Base-by-base conservation (phyloP, 2,113 vertebrate species). In the Limnothrissa miodon region DNA sequence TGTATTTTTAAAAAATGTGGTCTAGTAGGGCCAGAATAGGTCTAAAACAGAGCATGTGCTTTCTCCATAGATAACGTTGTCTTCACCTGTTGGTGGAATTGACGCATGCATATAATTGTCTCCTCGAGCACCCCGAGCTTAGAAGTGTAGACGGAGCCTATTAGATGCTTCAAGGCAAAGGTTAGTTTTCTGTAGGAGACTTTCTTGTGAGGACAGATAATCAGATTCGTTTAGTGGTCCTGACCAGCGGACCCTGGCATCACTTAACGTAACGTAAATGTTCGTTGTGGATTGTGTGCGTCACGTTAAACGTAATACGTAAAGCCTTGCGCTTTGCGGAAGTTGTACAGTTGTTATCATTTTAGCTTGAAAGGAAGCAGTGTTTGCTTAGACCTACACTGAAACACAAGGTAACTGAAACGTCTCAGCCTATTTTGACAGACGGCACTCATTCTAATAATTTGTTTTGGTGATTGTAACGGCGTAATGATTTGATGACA, bases 321-420 rank as follows among this genome's bases (percentile, higher is more conserved):
- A 74, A 74, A 15, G 11, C 66, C 15, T 29, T 36, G 59, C 59
- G 59, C 29, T 62, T 29, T 33, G 25, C 66, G 66, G 66, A 74
- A 74, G 66, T 74, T 36, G 29, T 5, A 74, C 66, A 74, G 66
- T 74, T 74, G 66, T 74, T 74, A 74, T 74, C 66, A 36, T 74
- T 74, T 74, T 74, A 74, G 66, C 66, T 17, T 33, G 62, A 33
- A 10, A 74, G 66, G 29, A 74, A 74, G 66, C 66, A 17, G 66
- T 33, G 25, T 74, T 74, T 44, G n/a, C 46, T 15, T 9, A 23
- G 45, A 48, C 19, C 53, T 42, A 10, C 36, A n/a, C 44, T 51
- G 46, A 51, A 39, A n/a, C 13, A 25, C n/a, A 70, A 46, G 19
- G 87, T 87, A 81, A 82, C n/a, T 87, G 46, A 39, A 11, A 78